Conservation (phyloP, 2,888 invertebrate genomes). For the Oconnorella tubifera region DNA sequence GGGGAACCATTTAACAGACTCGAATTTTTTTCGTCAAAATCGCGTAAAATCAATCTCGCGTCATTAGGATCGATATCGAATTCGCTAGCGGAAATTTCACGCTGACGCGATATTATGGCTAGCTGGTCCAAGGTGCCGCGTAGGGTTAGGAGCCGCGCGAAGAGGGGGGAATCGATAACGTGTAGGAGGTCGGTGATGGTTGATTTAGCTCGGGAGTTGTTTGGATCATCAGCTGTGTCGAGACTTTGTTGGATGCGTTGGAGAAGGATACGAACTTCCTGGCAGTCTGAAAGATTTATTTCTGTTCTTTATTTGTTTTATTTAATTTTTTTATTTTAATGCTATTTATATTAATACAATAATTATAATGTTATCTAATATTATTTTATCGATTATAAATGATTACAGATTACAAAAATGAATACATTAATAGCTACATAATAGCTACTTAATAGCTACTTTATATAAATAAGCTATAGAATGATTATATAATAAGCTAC, state of each 20-base stretch:
- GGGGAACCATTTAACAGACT: too few species aligned
- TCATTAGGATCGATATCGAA: background rate
- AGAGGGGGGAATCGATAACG: background rate
- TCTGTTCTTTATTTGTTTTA: too few species aligned
- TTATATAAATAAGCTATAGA: too few species aligned
- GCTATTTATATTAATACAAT: too few species aligned
- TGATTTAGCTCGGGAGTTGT: background rate
- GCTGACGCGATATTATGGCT: background rate
- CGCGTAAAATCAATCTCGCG: background rate
- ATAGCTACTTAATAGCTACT: too few species aligned
- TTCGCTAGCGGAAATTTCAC: background rate
- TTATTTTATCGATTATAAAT: too few species aligned
- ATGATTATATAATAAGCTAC: too few species aligned
- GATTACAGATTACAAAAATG: too few species aligned
- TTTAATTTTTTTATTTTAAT: too few species aligned
- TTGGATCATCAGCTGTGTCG: background rate
- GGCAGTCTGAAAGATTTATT: background rate
- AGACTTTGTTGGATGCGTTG: background rate
- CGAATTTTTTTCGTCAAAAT: too few species aligned
- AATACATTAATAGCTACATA: too few species aligned
- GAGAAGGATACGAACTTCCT: background rate
- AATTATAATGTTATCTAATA: too few species aligned
- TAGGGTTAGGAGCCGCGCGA: background rate
- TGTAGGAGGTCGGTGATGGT: background rate
- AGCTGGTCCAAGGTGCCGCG: background rate